A percentile compares a stretch with the other conserved stretches of the same genome.
Conservation (phyloP, 2,797 vertebrate genomes). For the Lepidocolaptes lacrymiger region DNA sequence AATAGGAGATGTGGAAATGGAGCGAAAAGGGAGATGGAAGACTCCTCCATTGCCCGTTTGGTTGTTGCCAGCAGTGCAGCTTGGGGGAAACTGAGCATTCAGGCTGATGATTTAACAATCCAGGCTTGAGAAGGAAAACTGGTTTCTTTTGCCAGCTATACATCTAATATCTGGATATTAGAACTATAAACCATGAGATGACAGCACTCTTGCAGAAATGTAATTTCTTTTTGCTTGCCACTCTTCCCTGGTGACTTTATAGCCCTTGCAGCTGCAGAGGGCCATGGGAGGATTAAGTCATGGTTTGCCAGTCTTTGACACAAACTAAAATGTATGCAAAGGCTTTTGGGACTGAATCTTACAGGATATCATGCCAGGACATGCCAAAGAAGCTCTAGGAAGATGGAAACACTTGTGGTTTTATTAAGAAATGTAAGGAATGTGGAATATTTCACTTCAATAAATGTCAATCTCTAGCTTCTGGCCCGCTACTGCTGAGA, state of each 20-base stretch:
- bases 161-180: not conserved
- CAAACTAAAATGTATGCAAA: not conserved
- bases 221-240: not conserved
- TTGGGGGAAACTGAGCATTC: not conserved
- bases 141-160: not conserved
- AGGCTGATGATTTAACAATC: not conserved
- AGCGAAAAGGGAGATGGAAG: not conserved
- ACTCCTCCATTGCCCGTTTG: not conserved
- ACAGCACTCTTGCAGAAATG: not conserved
- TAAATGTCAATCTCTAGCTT: not conserved
- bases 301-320: not conserved
- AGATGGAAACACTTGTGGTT: conserved; percentile 33
- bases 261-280: not conserved
- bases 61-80: not conserved
- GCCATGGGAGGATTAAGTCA: not conserved
- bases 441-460: conserved; percentile 9
- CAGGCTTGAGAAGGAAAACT: not conserved
- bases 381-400: conserved; percentile 28
- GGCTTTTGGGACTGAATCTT: not conserved
- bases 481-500: not conserved
- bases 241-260: not conserved
- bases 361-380: not conserved
- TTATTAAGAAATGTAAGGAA: conserved; percentile 40
- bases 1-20: not conserved
- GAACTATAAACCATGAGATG: not conserved